A percentile compares a stretch with the other conserved stretches of the same genome.
These are phyloP conservation scores for Rhaphigaster nebulosa DNA, from an alignment of 2,888 invertebrate genomes.

Conservation along the genomic window DNA sequence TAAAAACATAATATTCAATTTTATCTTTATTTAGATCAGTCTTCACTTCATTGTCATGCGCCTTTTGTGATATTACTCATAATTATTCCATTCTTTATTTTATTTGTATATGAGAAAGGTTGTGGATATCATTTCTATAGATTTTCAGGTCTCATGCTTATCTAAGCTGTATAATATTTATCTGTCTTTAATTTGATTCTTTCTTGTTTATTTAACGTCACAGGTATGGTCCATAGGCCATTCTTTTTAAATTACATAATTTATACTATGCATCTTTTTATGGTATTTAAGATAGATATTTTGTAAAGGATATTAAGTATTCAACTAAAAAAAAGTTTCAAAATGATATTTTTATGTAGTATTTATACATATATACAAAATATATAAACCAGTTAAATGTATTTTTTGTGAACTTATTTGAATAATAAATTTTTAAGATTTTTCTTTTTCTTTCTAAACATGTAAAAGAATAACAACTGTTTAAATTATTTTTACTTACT, in stretches of 20 bases:
- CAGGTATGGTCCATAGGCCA: neutral
- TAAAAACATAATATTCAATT: conserved; percentile 63
- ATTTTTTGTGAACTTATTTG: neutral
- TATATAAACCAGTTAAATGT: neutral
- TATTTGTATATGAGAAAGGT: neutral
- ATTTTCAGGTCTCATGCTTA: neutral
- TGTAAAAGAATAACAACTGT: too few species aligned
- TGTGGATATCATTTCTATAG: neutral
- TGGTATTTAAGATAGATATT: neutral
- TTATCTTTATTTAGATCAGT: neutral
- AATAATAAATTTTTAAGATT: neutral
- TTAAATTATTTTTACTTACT: too few species aligned
- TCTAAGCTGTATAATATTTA: neutral
- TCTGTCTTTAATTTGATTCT: neutral
- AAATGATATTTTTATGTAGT: neutral
- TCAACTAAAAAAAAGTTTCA: neutral
- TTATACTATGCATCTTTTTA: neutral
- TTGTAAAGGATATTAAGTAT: neutral
- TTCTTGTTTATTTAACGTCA: neutral
- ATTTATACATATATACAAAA: neutral
- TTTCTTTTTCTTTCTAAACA: neutral
- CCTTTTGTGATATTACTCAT: neutral
- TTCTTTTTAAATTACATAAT: neutral
- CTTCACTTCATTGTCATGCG: neutral
- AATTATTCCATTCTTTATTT: neutral